Base-by-base conservation (phyloP, 2,797 vertebrate species). In the Amazona ochrocephala region DNA sequence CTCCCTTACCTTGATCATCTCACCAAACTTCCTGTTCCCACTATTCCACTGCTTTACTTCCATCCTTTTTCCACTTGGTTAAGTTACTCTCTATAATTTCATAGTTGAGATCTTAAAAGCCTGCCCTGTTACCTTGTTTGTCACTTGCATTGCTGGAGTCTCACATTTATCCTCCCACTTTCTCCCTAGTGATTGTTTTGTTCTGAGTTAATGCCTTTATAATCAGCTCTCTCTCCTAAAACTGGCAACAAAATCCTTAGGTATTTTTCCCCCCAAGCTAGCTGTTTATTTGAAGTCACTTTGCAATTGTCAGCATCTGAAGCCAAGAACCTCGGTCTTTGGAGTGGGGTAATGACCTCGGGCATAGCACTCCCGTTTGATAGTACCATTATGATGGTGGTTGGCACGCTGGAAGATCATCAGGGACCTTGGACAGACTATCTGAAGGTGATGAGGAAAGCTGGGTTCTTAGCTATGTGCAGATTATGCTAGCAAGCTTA, bases 121-220 rank as follows among this genome's bases (percentile, higher is more conserved):
- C 80, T 86, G 61, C 53, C 86, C 32, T 19, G 1, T 58, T 76
- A 60, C 77, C 70, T 72, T 76, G 26, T 88, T 78, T 89, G 80
- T 65, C 21, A 13, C 50, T 67, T 30, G 3, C 6, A 0, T 22
- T 83, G 71, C 74, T 45, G n/a, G 26, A 84, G 29, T 64, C 54
- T 72, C 60, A 37, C 39, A 21, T 64, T 76, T 54, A 68, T 76
- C 54, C 82, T 87, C 53, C 74, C 45, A 53, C 85, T 58, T 93
- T 67, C 54, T 89, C 73, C 54, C 60, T 48, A n/a, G 78, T 53
- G 86, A 72, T 89, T 75, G 66, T 32, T 92, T 87, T 93, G 77
- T 83, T 83, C 89, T 11, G 41, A 91, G 68, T 50, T 32, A 47
- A 32, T 48, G 39, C 58, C 68, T 64, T 76, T 45, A 32, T 50